A percentile compares a stretch with the other conserved stretches of the same genome.
Evolutionary conservation across 2,888 invertebrate genomes (phyloP).

Genomic region (Ophion obscuratus): DNA sequence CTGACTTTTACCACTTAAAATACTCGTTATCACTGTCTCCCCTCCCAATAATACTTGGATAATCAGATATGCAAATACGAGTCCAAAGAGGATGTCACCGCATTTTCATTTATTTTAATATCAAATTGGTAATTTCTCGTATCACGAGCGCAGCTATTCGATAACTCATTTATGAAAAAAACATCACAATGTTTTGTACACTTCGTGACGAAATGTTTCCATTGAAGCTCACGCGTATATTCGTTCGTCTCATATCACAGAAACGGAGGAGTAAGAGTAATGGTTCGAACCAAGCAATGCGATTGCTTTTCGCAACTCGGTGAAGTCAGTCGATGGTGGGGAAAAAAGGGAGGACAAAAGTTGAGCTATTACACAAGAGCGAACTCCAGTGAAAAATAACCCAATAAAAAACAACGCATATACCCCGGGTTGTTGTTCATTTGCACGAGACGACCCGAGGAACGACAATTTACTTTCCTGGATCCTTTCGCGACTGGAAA

Average conservation of each 20-base stretch:
- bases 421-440: background rate
- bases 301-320: constrained; percentile 36
- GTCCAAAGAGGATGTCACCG: too few relatives aligned
- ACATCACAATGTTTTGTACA: too few relatives aligned
- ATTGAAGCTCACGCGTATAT: background rate
- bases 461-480: background rate
- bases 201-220: too few relatives aligned
- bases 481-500: background rate
- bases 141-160: background rate
- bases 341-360: background rate
- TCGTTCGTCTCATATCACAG: background rate
- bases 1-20: too few relatives aligned
- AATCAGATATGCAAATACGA: too few relatives aligned
- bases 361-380: background rate
- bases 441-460: background rate
- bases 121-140: background rate
- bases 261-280: constrained; percentile 35
- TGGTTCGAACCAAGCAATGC: constrained; percentile 11
- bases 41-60: too few relatives aligned
- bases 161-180: too few relatives aligned
- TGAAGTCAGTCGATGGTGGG: constrained; percentile 8
- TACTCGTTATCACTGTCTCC: too few relatives aligned
- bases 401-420: constrained; percentile 27
- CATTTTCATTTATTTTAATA: background rate
- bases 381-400: constrained; percentile 34